phyloP scores from a whole-genome alignment of 2,888 invertebrate genomes.

The Hesperia comma region DNA sequence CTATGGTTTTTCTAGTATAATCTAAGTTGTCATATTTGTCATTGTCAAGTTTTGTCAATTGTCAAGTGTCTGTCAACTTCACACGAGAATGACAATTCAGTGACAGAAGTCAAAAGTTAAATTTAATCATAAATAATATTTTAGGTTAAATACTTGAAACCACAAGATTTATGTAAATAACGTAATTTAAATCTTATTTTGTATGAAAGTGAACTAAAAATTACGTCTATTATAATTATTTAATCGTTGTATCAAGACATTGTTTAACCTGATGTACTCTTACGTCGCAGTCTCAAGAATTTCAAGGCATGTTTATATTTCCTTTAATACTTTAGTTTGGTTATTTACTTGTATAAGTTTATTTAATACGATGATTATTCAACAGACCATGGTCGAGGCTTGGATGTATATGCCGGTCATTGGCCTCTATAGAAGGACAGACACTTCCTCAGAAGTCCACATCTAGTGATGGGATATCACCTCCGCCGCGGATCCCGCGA shows the following conservation, averaged over 20 bases:
- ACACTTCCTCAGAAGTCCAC: conserved; percentile 61
- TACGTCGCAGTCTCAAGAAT: conserved; percentile 21
- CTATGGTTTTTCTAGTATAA: too few species aligned
- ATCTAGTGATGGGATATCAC: conserved; percentile 74
- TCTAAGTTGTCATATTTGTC: too few species aligned
- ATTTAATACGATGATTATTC: not conserved
- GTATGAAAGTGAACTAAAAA: not conserved
- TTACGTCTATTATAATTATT: not conserved
- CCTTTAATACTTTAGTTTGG: not conserved
- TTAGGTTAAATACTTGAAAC: not conserved
- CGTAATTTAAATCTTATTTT: not conserved
- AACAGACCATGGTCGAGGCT: conserved; percentile 60
- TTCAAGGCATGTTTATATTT: not conserved
- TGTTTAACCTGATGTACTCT: conserved; percentile 18
- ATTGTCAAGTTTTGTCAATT: too few species aligned
- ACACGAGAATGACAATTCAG: too few species aligned
- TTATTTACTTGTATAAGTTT: not conserved
- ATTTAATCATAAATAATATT: not conserved
- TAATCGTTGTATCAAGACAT: not conserved
- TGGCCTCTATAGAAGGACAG: conserved; percentile 69
- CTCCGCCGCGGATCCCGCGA: conserved; percentile 88
- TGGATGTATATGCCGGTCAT: conserved; percentile 63
- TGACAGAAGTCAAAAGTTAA: too few species aligned
- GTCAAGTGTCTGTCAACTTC: too few species aligned
- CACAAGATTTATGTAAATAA: not conserved